These are phyloP conservation scores for Drosophila heteroneura DNA, from an alignment of 2,888 invertebrate species.

Conservation along the genomic window DNA sequence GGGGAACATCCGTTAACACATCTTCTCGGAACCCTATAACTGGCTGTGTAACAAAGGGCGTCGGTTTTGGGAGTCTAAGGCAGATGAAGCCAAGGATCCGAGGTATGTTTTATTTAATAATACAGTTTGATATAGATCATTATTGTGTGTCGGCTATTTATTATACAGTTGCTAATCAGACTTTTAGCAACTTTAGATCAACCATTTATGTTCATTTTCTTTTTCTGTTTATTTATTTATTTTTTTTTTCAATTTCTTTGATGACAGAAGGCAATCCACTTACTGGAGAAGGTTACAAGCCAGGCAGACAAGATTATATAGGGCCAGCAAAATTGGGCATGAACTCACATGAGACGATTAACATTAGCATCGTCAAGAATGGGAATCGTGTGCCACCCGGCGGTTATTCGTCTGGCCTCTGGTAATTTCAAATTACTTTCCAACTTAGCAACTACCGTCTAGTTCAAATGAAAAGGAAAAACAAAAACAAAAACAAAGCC, in stretches of 20 bases:
- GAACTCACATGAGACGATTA: conserved; percentile 1
- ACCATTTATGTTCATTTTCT: too few relatives aligned
- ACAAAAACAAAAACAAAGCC: not conserved
- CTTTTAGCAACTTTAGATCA: not conserved
- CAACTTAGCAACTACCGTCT: not conserved
- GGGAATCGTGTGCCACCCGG: conserved; percentile 7
- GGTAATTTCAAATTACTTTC: conserved; percentile 3
- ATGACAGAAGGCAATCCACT: conserved; percentile 20
- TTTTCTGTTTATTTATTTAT: not conserved
- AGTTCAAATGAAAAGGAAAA: not conserved
- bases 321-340: not conserved
- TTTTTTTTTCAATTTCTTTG: not conserved
- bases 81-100: conserved; percentile 42
- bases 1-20: not conserved
- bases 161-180: not conserved
- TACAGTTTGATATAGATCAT: not conserved
- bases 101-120: conserved; percentile 39
- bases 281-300: conserved; percentile 24
- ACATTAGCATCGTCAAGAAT: fast-evolving
- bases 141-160: not conserved
- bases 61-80: conserved; percentile 50
- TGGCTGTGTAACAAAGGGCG: conserved; percentile 51
- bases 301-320: conserved; percentile 10
- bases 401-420: conserved; percentile 22
- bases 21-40: conserved; percentile 52